Base-by-base conservation (phyloP, 2,888 invertebrate species). In the Azorinus chamasolen region DNA sequence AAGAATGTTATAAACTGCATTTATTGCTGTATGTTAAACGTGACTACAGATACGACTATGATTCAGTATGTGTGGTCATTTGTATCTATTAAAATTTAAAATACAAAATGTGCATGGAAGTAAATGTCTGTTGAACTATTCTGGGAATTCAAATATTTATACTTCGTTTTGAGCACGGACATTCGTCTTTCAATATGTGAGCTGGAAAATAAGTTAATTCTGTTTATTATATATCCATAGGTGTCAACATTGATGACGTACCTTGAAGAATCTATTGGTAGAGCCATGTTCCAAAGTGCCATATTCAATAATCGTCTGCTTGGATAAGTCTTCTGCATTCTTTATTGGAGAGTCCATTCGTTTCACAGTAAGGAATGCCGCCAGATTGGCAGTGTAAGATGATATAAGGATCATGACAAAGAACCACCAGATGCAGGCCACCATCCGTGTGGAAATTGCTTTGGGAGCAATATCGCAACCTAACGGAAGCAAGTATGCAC, bases 351-450 rank as follows among this genome's bases (percentile, higher is more conserved):
- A 96, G 70, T 97, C 97, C 94, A 98, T 98, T 46, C 98, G 94
- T 93, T 99, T 98, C 32, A 99, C 99, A 0, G 99, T 99, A 50
- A 99, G 95, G 93, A 99, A 99, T 1, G 99, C 99, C 0, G 99
- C 99, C 89, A 99, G 94, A 94, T 98, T 97, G 16, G 99, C 99
- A 6, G 99, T 99, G 94, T 99, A 99, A 8, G 99, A 99, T 0
- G 98, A 98, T 75, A 99, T 97, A 92, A 99, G 98, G 93, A 99
- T 99, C 46, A 99, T 95, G 0, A 99, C 99, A 94, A 99, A 99
- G 94, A 99, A 99, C 98, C 99, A 99, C 99, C 99, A 99, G 41
- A 93, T 91, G n/a, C 93, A 98, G 14, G 98, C 98, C 6, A 99
- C 98, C 81, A 99, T 97, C 63, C 99, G 95, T 0, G 99, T 99